Evolutionary conservation across 2,888 invertebrate genomes (phyloP), one percentile per base, ranked within the genome.

Genomic region (Boloria euphrosyne): DNA sequence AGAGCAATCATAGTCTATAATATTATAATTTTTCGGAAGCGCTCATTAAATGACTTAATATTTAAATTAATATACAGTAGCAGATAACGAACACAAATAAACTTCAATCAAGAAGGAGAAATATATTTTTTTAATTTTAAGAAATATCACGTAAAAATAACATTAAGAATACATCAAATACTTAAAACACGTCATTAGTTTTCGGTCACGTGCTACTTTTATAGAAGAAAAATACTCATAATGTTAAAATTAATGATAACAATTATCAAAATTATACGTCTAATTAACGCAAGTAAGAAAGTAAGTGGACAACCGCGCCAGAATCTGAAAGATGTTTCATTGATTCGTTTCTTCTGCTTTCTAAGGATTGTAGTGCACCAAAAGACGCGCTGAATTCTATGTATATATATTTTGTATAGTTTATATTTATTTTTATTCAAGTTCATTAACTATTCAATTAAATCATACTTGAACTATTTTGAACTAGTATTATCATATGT

Each of bases 261-360:
- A 70, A 70, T 70, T 70, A 70, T 60, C 51, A 58, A 69, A 72
- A 71, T 71, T 71, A 60, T 65, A 65, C 60, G 65, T 66, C 64
- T 71, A 64, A 66, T 65, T 66, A 68, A 64, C 64, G 46, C 59
- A 71, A 68, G 57, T 63, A 68, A 68, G 68, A 68, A 68, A 70
- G 61, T 64, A 66, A 70, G 70, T 66, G 57, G 65, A 68, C 62
- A 68, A 68, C 69, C 69, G 59, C 68, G 54, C 60, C 70, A 70
- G 70, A 70, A 70, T 70, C 62, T 60, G 51, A 60, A 66, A 53
- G 68, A 70, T 68, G 65, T 64, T 68, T 70, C 70, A 68, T 70
- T 70, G 68, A 70, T 63, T 61, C 70, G 70, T 70, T 70, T 70
- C 70, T 70, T 70, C 57, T 66, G 60, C 46, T 51, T 31, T 44